Evolutionary conservation across 2,888 invertebrate genomes (phyloP).

Genomic region (Lasius platythorax): DNA sequence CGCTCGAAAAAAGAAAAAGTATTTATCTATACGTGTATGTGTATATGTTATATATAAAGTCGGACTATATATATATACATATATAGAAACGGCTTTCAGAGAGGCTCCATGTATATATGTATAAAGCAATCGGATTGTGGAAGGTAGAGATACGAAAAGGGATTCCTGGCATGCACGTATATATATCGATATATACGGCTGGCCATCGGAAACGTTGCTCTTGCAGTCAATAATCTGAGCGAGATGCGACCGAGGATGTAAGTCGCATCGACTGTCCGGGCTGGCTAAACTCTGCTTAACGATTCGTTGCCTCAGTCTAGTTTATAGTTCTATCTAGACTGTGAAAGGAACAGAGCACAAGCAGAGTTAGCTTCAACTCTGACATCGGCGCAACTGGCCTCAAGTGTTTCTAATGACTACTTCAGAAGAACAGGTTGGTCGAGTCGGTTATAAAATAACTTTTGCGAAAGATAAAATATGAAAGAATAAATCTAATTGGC

Average conservation of each 20-base stretch:
- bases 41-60: conserved; percentile 49
- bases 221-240: conserved; percentile 27
- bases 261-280: conserved; percentile 39
- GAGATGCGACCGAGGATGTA: conserved; percentile 30
- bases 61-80: conserved; percentile 33
- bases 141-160: conserved; percentile 61
- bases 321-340: conserved; percentile 18
- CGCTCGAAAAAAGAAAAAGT: conserved; percentile 59
- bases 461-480: not conserved
- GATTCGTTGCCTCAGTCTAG: conserved; percentile 32
- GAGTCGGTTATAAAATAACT: not conserved
- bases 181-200: conserved; percentile 33
- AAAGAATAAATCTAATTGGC: not conserved
- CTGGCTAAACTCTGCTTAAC: conserved; percentile 30
- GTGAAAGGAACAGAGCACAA: not conserved
- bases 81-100: conserved; percentile 54
- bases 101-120: conserved; percentile 48
- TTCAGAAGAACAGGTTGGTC: conserved; percentile 15
- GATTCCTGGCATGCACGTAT: conserved; percentile 59
- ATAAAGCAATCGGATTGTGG: conserved; percentile 57
- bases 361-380: conserved; percentile 33
- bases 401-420: conserved; percentile 20
- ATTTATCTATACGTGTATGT: conserved; percentile 48
- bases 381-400: conserved; percentile 18
- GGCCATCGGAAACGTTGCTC: conserved; percentile 48